Conservation (phyloP, 2,113 vertebrate genomes). For the Euleptes europaea region DNA sequence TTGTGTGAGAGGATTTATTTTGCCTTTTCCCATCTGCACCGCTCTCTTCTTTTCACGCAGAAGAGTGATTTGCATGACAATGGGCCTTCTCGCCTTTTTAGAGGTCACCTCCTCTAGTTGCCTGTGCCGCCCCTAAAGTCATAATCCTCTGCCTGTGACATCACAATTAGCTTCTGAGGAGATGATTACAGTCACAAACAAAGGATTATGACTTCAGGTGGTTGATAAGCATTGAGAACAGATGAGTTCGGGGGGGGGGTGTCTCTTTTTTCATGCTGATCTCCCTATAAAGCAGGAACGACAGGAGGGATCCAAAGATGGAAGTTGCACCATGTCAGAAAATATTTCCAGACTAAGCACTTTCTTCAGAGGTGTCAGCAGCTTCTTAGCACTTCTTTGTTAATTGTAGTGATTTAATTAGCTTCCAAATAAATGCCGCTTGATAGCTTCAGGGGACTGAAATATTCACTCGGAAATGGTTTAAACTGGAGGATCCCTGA, state of each 20-base stretch:
- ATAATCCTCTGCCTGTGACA: constrained; percentile 71
- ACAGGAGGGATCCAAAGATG: constrained; percentile 12
- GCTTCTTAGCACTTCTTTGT: constrained; percentile 36
- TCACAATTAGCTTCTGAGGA: constrained; percentile 75
- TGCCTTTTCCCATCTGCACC: background rate
- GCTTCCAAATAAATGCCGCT: constrained; percentile 44
- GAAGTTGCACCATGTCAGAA: constrained; percentile 24
- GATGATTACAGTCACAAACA: constrained; percentile 66
- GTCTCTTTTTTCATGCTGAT: constrained; percentile 25
- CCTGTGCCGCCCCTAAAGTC: constrained; percentile 60
- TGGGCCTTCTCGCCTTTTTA: constrained; percentile 28
- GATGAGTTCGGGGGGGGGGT: constrained; percentile 54
- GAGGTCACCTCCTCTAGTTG: constrained; percentile 52
- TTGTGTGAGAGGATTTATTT: background rate
- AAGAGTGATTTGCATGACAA: constrained; percentile 19
- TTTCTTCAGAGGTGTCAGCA: constrained; percentile 29
- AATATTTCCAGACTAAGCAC: constrained; percentile 20
- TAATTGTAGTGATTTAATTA: constrained; percentile 45
- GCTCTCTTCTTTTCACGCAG: background rate
- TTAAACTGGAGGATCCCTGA: background rate
- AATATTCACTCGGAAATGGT: constrained; percentile 33
- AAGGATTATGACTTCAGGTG: constrained; percentile 73
- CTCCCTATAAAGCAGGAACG: constrained; percentile 49
- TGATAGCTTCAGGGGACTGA: constrained; percentile 29
- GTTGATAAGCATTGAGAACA: constrained; percentile 66